A percentile compares a stretch with the other conserved stretches of the same genome.
Evolutionary conservation across 2,113 vertebrate genomes (phyloP).

Genomic region (Galeopterus variegatus): DNA sequence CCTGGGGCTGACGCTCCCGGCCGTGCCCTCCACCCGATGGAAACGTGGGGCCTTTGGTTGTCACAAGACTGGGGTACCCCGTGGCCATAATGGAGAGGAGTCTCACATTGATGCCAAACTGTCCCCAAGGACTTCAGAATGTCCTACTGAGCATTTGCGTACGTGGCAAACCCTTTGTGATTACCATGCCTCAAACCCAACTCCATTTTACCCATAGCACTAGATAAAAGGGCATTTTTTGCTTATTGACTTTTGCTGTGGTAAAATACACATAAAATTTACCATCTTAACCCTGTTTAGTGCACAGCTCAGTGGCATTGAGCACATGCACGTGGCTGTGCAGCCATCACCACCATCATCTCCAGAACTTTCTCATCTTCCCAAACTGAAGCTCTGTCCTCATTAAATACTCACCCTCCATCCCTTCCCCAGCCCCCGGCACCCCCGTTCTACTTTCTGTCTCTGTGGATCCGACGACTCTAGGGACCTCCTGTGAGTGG

Average conservation of each 20-base stretch:
- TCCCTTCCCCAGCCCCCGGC: neutral
- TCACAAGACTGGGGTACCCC: neutral
- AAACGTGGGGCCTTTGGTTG: neutral
- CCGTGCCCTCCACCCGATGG: neutral
- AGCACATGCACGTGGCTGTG: neutral
- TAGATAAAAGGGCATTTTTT: neutral
- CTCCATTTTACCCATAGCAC: neutral
- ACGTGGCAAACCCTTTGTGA: neutral
- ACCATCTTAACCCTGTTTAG: neutral
- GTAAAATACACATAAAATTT: neutral
- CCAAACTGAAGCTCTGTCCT: neutral
- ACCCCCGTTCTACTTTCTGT: neutral
- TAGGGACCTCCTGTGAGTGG: neutral
- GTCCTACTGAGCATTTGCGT: rapidly evolving
- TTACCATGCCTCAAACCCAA: neutral
- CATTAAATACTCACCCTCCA: neutral
- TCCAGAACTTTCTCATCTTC: neutral
- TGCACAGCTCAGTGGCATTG: neutral
- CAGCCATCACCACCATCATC: neutral
- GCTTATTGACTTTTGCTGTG: neutral
- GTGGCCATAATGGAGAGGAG: neutral
- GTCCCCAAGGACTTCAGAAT: neutral
- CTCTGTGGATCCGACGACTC: neutral
- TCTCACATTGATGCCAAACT: neutral
- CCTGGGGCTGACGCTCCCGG: neutral